Evolutionary conservation across 2,797 vertebrate species (phyloP).

Genomic region (Artibeus lituratus): DNA sequence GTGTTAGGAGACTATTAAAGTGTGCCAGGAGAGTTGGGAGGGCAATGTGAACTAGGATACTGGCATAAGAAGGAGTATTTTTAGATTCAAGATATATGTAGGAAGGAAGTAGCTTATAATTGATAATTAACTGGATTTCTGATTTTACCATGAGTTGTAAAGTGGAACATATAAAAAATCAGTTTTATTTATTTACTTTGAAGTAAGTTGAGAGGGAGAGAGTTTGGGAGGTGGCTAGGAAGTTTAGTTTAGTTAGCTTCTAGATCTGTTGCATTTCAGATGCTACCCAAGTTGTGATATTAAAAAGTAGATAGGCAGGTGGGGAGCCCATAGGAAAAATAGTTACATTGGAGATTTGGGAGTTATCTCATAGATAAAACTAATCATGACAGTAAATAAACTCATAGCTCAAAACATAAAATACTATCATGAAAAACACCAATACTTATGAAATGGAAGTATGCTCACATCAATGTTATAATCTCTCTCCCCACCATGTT

Average conservation of each 20-base stretch:
- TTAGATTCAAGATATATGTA: not conserved
- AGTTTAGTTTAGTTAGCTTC: not conserved
- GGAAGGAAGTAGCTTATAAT: not conserved
- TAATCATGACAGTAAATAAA: not conserved
- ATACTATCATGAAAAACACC: not conserved
- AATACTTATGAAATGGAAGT: not conserved
- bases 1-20: no score
- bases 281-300: not conserved
- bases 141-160: not conserved
- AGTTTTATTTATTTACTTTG: not conserved
- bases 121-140: not conserved
- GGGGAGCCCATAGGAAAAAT: not conserved
- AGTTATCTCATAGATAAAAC: not conserved
- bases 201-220: not conserved
- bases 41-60: fast-evolving
- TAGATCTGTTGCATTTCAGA: not conserved
- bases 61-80: not conserved
- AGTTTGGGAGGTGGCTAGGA: not conserved
- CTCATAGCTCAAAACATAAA: not conserved
- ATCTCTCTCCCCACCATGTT: not conserved
- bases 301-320: not conserved
- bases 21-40: not conserved
- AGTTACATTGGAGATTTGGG: not conserved
- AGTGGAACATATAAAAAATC: not conserved
- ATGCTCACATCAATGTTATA: not conserved